These are phyloP conservation scores for Centropus unirufus DNA, from an alignment of 2,113 vertebrate genomes.

Conservation along the genomic window DNA sequence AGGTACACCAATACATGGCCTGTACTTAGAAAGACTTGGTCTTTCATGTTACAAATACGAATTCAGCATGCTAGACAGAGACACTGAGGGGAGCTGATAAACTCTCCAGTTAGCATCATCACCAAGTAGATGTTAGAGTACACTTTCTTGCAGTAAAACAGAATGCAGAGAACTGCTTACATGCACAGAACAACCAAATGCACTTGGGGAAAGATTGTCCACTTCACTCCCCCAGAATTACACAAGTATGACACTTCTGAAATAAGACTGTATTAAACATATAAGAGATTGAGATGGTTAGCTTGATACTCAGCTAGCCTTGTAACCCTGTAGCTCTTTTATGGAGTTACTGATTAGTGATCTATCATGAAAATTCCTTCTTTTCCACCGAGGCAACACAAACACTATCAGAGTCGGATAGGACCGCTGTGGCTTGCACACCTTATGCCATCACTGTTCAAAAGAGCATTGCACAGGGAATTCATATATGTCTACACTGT, in stretches of 20 bases:
- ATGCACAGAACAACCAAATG: neutral
- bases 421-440: neutral
- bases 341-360: neutral
- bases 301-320: neutral
- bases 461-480: neutral
- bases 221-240: neutral
- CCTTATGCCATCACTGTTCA: neutral
- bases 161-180: neutral
- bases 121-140: neutral
- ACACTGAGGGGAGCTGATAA: neutral
- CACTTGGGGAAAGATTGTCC: neutral
- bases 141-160: neutral
- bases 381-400: neutral
- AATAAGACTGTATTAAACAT: neutral
- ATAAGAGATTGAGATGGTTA: neutral
- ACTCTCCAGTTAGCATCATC: neutral
- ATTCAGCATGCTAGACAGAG: neutral
- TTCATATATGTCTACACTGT: fast-evolving
- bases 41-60: neutral
- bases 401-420: neutral
- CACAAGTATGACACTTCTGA: neutral
- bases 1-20: fast-evolving
- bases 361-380: neutral
- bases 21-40: neutral
- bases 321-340: neutral